Conservation (phyloP, 1,140 invertebrate genomes). For the Dendrolimus kikuchii region DNA sequence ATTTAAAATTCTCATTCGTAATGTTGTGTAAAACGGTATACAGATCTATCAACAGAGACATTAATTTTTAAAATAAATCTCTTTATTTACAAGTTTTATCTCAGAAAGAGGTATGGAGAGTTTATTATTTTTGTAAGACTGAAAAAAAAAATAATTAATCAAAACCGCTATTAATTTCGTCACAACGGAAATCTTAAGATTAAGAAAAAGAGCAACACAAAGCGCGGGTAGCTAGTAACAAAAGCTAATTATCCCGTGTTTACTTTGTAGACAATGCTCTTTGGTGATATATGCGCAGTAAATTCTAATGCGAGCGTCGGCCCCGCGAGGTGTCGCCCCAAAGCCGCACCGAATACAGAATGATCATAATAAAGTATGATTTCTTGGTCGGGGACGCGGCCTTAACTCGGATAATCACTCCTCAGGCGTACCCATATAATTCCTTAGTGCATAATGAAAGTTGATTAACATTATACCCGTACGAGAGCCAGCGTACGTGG, state of each 20-base stretch:
- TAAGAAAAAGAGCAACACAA: slow-evolving; percentile 3
- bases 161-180: too few relatives aligned
- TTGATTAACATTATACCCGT: slow-evolving; percentile 65
- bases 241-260: slow-evolving; percentile 42
- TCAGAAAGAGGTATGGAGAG: too few relatives aligned
- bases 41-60: background rate
- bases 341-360: slow-evolving; percentile 43
- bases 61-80: too few relatives aligned
- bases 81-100: too few relatives aligned
- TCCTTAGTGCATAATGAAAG: slow-evolving; percentile 72
- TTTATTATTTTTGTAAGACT: too few relatives aligned
- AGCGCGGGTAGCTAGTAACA: slow-evolving; percentile 25
- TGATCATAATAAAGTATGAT: slow-evolving; percentile 69
- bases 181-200: too few relatives aligned
- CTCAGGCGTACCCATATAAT: slow-evolving; percentile 69
- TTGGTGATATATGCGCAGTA: slow-evolving; percentile 59
- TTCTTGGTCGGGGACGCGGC: slow-evolving; percentile 64
- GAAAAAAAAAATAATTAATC: too few relatives aligned
- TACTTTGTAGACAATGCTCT: slow-evolving; percentile 42
- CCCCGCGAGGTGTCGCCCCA: slow-evolving; percentile 48
- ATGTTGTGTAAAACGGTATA: background rate
- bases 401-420: slow-evolving; percentile 67
- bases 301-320: slow-evolving; percentile 55
- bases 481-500: too few relatives aligned
- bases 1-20: background rate